Evolutionary conservation across 1,140 invertebrate genomes (phyloP), one percentile per base, ranked within the genome.

Genomic region (Atta texana): DNA sequence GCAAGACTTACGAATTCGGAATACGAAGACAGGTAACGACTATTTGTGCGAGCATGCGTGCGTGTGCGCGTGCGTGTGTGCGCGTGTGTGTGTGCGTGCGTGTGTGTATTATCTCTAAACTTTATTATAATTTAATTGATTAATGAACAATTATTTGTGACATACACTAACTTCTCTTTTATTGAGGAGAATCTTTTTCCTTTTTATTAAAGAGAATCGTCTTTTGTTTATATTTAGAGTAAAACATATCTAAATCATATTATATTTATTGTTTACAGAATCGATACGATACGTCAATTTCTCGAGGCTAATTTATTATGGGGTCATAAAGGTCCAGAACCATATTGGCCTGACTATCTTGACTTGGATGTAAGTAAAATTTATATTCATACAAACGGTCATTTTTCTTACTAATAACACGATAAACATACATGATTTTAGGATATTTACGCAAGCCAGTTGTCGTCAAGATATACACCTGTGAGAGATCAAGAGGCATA

Each of bases 261-360:
- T 44, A 44, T 44, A 44, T 44, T 44, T 44, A 44, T 44, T 51
- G 14, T 81, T 89, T 87, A 16, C n/a, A 95, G 94, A 44, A 94
- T 95, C 57, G 92, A 95, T 71, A 94, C 89, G 8, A 28, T 92
- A 24, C 24, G 90, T 55, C 92, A 95, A 80, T 94, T 95, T 31
- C 68, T 94, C 53, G 78, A 91, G n/a, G 88, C 92, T 18, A 93
- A 94, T 85, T 76, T 94, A 8, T 87, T 89, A 0, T 94, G 94
- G 94, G 93, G 94, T 16, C 84, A 88, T 69, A 72, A 76, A 16
- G 87, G 86, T 3, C 61, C 81, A 12, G 18, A 34, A 12, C 94
- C 94, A 16, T 77, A 88, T 28, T 94, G 92, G 34, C 8, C 66
- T 0, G 90, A 90, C 16, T 93, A 92, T 16, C 92, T 94, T 71